Evolutionary conservation across 2,888 invertebrate genomes (phyloP).

Genomic region (Ctena decussata): DNA sequence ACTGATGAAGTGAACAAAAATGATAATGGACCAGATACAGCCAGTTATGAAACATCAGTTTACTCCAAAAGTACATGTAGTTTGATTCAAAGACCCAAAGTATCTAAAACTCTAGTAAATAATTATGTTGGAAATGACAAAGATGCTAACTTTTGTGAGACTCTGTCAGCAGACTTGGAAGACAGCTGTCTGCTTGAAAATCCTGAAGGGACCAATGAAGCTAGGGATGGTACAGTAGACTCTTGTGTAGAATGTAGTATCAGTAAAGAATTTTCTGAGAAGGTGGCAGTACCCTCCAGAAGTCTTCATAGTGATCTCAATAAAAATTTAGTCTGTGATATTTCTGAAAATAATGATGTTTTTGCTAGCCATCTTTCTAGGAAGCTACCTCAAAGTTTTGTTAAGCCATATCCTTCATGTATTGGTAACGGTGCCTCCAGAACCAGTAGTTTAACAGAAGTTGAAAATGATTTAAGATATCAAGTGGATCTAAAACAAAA

Average conservation of each 20-base stretch:
- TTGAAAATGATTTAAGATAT: too few relatives aligned
- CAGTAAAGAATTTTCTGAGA: neutral
- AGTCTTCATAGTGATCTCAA: neutral
- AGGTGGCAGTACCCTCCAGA: neutral
- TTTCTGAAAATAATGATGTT: neutral
- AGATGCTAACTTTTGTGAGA: neutral
- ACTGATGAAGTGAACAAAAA: neutral
- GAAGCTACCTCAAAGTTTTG: neutral
- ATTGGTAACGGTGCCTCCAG: too few relatives aligned
- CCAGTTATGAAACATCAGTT: neutral
- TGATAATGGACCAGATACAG: neutral
- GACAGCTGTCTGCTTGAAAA: too few relatives aligned
- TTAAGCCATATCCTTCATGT: neutral
- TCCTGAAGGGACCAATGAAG: neutral
- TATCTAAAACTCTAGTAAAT: neutral
- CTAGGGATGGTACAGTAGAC: neutral
- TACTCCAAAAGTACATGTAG: neutral
- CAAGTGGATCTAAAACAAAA: too few relatives aligned
- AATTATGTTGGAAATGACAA: neutral
- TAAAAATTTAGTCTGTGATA: slow-evolving; percentile 5
- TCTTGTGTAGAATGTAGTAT: neutral
- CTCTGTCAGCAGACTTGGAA: too few relatives aligned
- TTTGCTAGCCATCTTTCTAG: neutral
- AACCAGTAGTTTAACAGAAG: too few relatives aligned
- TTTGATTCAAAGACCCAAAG: neutral